These are phyloP conservation scores for Reticulitermes speratus DNA, from an alignment of 1,140 invertebrate genomes.

Conservation along the genomic window DNA sequence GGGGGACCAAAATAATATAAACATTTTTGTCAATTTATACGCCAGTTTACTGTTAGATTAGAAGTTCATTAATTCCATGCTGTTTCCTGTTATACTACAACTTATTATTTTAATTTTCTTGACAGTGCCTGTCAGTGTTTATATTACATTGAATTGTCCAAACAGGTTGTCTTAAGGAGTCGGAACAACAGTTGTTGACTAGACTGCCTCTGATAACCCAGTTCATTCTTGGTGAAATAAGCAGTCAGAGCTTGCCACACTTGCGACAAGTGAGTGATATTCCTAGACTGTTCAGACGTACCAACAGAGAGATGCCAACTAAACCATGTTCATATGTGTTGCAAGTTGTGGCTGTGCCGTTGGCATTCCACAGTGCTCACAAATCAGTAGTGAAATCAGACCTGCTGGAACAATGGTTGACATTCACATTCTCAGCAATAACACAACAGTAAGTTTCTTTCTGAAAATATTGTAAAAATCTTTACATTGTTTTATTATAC, in stretches of 20 bases:
- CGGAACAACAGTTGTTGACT: conserved; percentile 49
- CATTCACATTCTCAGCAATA: conserved; percentile 60
- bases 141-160: not conserved
- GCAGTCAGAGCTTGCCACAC: conserved; percentile 55
- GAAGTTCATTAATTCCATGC: conserved; percentile 19
- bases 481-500: too few relatives aligned
- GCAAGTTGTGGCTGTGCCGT: conserved; percentile 61
- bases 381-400: conserved; percentile 46
- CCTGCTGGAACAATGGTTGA: conserved; percentile 48
- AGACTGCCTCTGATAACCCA: conserved; percentile 56
- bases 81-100: conserved; percentile 26
- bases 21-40: too few relatives aligned
- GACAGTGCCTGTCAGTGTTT: not conserved
- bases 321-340: conserved; percentile 77
- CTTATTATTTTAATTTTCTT: conserved; percentile 30
- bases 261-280: conserved; percentile 84
- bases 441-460: conserved; percentile 63
- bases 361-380: conserved; percentile 59
- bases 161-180: conserved; percentile 53
- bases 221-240: conserved; percentile 58
- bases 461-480: too few relatives aligned
- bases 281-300: conserved; percentile 87
- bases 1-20: too few relatives aligned
- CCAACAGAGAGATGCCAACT: conserved; percentile 82
- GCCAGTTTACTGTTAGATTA: not conserved